Evolutionary conservation across 2,888 invertebrate species (phyloP).

Genomic region (Zaprionus obscuricornis): DNA sequence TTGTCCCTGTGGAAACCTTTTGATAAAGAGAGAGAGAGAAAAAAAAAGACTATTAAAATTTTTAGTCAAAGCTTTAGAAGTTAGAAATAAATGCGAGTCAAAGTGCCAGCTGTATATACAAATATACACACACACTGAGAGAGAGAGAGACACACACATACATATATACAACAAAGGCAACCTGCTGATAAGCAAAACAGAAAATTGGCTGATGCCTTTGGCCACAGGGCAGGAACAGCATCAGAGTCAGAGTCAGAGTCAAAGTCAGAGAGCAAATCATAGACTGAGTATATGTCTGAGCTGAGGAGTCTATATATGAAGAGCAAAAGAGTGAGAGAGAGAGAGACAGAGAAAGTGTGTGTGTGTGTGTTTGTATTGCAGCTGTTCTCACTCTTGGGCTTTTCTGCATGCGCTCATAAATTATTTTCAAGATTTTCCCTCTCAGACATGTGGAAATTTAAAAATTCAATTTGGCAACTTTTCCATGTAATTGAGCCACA

Average conservation of each 20-base stretch:
- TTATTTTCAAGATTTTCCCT: slow-evolving; percentile 52
- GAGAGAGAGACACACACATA: slow-evolving; percentile 6
- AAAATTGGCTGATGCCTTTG: slow-evolving; percentile 24
- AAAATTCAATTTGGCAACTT: slow-evolving; percentile 78
- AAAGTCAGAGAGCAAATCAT: no score
- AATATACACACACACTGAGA: neutral
- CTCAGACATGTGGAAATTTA: slow-evolving; percentile 63
- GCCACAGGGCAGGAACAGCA: neutral
- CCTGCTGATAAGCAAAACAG: slow-evolving; percentile 24
- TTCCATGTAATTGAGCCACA: slow-evolving; percentile 77
- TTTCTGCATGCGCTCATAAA: slow-evolving; percentile 63
- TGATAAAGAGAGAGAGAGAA: no score
- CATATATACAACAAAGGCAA: slow-evolving; percentile 11
- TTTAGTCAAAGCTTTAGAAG: slow-evolving; percentile 15
- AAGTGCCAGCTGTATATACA: slow-evolving; percentile 1
- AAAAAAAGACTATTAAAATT: neutral
- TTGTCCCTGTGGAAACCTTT: no score
- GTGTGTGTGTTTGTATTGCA: no score
- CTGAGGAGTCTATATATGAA: no score
- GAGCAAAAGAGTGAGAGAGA: neutral
- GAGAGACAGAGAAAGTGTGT: neutral
- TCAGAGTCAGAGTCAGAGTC: neutral
- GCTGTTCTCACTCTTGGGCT: slow-evolving; percentile 28
- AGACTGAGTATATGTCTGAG: no score
- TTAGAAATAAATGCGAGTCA: slow-evolving; percentile 6